Percentiles rank a stretch among this genome's conserved stretches.
These are phyloP conservation scores for Podarcis lilfordi DNA, from an alignment of 2,797 vertebrate species.

Conservation along the genomic window DNA sequence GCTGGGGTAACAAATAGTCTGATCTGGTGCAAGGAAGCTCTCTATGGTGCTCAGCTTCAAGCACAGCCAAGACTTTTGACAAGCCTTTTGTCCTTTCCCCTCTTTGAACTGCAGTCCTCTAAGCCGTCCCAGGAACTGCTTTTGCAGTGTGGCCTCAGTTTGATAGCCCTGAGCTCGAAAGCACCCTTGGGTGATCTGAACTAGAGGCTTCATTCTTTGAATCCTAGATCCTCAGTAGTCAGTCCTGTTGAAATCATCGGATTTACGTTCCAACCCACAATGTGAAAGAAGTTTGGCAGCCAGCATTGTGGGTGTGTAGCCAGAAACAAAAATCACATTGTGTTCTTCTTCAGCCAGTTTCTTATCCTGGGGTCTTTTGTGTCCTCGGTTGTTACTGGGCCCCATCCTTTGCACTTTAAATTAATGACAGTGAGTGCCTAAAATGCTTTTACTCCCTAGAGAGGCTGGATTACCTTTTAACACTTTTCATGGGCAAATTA, in stretches of 20 bases:
- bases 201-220: background rate
- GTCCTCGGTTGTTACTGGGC: background rate
- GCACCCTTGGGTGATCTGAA: background rate
- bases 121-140: background rate
- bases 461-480: background rate
- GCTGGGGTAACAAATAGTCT: background rate
- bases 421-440: background rate
- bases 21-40: background rate
- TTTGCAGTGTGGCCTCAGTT: background rate
- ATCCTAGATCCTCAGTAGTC: background rate
- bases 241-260: background rate
- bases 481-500: background rate
- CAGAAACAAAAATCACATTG: background rate
- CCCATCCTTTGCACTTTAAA: background rate
- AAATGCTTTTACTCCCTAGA: background rate
- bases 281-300: background rate
- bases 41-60: background rate
- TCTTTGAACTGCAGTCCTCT: background rate
- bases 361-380: background rate
- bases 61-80: background rate
- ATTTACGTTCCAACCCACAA: background rate
- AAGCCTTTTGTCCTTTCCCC: background rate
- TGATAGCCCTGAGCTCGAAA: background rate
- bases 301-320: background rate
- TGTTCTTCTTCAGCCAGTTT: background rate